These are phyloP conservation scores for Pemphigus obesinymphae DNA, from an alignment of 1,140 invertebrate species.

Conservation along the genomic window DNA sequence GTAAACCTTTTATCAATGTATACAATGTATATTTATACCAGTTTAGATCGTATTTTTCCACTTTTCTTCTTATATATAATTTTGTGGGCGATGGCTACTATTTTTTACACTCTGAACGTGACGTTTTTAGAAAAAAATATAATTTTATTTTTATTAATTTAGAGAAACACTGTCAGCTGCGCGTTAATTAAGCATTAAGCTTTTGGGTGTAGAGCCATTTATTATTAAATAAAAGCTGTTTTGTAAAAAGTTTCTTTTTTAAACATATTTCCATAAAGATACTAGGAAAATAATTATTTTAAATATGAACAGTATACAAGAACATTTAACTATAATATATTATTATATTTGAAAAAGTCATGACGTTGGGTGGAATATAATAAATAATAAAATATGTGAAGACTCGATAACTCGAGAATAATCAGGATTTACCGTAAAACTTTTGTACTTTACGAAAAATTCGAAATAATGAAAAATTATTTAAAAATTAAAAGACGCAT, in stretches of 20 bases:
- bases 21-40: no score
- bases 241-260: background rate
- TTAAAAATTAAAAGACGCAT: no score
- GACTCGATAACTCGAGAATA: background rate
- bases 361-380: background rate
- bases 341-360: background rate
- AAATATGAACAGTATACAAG: no score
- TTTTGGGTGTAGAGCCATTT: background rate
- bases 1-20: background rate
- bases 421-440: no score
- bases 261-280: background rate
- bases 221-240: slow-evolving; percentile 8
- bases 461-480: no score
- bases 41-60: background rate
- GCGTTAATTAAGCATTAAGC: slow-evolving; percentile 5
- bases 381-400: no score
- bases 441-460: no score
- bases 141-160: slow-evolving; percentile 12
- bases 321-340: background rate
- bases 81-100: background rate
- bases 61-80: background rate
- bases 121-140: background rate
- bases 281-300: background rate
- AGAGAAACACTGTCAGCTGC: background rate
- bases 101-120: background rate